Evolutionary conservation across 2,113 vertebrate species (phyloP).

Genomic region (Eurystomus gularis): DNA sequence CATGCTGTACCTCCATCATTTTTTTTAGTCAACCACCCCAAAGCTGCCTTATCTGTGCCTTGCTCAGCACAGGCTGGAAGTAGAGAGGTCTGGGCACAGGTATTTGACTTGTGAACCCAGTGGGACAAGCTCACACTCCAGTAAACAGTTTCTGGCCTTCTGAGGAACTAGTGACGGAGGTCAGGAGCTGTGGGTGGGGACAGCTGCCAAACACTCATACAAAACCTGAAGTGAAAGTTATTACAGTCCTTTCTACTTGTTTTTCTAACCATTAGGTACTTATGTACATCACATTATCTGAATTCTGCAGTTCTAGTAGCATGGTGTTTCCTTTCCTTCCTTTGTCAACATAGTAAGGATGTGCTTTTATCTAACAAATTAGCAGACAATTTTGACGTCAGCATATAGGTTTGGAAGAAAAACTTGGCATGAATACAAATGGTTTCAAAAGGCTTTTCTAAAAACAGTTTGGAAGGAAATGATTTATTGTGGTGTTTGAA

Average conservation of each 20-base stretch:
- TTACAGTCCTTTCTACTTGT: neutral
- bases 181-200: neutral
- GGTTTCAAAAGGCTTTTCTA: neutral
- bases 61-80: neutral
- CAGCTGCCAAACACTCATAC: fast-evolving
- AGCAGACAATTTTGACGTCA: neutral
- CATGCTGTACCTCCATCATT: neutral
- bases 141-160: neutral
- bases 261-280: neutral
- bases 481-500: neutral
- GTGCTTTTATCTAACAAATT: neutral
- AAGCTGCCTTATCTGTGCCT: neutral
- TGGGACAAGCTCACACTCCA: neutral
- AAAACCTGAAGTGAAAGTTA: neutral
- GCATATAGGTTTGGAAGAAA: neutral
- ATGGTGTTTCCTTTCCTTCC: neutral
- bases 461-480: neutral
- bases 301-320: neutral
- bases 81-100: neutral
- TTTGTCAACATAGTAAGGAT: neutral
- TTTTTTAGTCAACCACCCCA: neutral
- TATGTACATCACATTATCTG: neutral
- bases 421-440: neutral
- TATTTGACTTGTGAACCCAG: neutral
- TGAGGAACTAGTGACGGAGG: neutral